phyloP scores from a whole-genome alignment of 2,797 vertebrate genomes.

The Gila robusta region DNA sequence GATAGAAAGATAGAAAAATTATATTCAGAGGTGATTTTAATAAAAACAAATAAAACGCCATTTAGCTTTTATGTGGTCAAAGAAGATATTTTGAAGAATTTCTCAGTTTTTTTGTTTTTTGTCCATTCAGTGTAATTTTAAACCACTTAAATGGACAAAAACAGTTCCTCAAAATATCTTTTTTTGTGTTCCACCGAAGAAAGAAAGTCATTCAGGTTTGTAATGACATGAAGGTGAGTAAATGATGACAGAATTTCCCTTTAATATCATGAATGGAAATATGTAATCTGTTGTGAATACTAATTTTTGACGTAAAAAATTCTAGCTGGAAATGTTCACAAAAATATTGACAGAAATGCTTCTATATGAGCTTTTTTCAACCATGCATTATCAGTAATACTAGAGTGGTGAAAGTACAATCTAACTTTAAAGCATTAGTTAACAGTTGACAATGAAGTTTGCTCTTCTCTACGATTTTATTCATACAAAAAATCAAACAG shows the following conservation, averaged over 20 bases:
- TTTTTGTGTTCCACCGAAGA: background rate
- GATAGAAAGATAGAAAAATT: background rate
- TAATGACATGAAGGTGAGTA: background rate
- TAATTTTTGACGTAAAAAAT: background rate
- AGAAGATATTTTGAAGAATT: background rate
- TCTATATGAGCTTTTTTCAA: background rate
- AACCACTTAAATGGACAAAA: background rate
- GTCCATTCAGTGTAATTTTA: background rate
- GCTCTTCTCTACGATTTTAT: background rate
- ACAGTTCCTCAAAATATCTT: background rate
- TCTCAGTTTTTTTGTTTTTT: background rate
- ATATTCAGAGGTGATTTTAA: background rate
- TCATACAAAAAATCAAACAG: background rate
- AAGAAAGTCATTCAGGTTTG: background rate
- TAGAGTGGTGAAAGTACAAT: background rate
- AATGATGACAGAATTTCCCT: background rate
- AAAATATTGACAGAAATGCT: background rate
- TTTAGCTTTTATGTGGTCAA: background rate
- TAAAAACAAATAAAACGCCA: background rate
- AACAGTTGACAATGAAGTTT: background rate
- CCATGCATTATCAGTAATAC: background rate
- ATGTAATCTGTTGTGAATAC: background rate
- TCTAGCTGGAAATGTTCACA: background rate
- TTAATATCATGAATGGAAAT: background rate
- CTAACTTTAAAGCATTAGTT: background rate